phyloP scores from a whole-genome alignment of 2,797 vertebrate genomes.

The Anolis apletophallus region DNA sequence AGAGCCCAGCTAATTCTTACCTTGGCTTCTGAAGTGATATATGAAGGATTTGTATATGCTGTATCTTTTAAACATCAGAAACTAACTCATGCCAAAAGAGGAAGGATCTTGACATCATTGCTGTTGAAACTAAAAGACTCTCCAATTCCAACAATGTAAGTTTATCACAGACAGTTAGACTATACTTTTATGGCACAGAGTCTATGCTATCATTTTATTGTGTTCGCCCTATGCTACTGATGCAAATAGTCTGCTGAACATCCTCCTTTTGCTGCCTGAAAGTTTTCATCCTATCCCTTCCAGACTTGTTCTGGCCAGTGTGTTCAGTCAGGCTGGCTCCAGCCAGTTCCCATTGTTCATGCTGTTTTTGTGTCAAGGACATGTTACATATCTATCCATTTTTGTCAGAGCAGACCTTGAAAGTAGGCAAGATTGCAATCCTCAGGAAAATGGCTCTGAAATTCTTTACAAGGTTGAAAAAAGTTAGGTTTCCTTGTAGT shows the following conservation, averaged over 20 bases:
- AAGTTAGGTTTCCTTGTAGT: accelerated
- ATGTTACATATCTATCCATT: constrained; percentile 47
- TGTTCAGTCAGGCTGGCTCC: constrained; percentile 63
- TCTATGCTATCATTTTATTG: constrained; percentile 55
- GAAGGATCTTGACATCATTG: constrained; percentile 8
- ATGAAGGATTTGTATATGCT: constrained; percentile 37
- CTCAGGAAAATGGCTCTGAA: constrained; percentile 30
- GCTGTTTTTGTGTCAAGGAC: constrained; percentile 67
- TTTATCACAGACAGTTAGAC: constrained; percentile 62
- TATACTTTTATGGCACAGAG: not conserved
- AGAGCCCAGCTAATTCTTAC: too few species aligned
- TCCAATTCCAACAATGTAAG: constrained; percentile 63
- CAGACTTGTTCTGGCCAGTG: constrained; percentile 43
- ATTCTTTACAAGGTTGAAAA: constrained; percentile 42
- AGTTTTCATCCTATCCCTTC: constrained; percentile 8
- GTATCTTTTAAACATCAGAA: constrained; percentile 45
- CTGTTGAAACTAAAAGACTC: constrained; percentile 36
- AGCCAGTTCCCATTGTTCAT: constrained; percentile 62
- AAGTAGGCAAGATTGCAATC: not conserved
- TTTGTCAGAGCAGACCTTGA: constrained; percentile 41
- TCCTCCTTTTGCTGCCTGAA: constrained; percentile 50
- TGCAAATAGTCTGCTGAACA: constrained; percentile 67
- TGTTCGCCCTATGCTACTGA: constrained; percentile 49
- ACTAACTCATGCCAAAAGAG: constrained; percentile 39
- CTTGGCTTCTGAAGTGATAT: not conserved